These are phyloP conservation scores for Cylas formicarius DNA, from an alignment of 1,140 invertebrate species.

Conservation along the genomic window DNA sequence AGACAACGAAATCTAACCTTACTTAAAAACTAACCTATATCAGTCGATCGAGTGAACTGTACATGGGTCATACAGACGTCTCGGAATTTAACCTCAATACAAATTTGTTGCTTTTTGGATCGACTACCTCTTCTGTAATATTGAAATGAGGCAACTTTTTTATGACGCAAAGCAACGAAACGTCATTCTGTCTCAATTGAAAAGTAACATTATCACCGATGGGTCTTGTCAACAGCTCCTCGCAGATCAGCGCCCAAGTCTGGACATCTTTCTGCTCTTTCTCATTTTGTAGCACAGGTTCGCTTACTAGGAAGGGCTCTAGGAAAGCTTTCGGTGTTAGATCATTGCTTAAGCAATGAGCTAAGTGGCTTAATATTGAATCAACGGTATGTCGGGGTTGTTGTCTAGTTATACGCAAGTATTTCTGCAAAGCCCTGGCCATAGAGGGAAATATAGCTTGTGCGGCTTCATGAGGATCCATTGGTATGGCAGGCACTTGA, in stretches of 20 bases:
- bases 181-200: conserved; percentile 87
- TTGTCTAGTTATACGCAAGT: conserved; percentile 87
- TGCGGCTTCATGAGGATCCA: conserved; percentile 92
- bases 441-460: conserved; percentile 95
- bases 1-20: background rate
- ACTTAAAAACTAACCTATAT: conserved; percentile 35
- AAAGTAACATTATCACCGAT: conserved; percentile 77
- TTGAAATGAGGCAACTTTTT: conserved; percentile 85
- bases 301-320: conserved; percentile 75
- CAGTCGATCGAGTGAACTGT: conserved; percentile 37
- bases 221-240: conserved; percentile 78
- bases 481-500: conserved; percentile 56
- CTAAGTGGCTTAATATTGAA: conserved; percentile 77
- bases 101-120: conserved; percentile 94
- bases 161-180: conserved; percentile 83
- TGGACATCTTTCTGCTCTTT: conserved; percentile 70
- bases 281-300: conserved; percentile 72
- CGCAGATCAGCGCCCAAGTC: conserved; percentile 90
- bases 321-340: conserved; percentile 89
- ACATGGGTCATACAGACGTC: conserved; percentile 79
- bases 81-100: conserved; percentile 90
- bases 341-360: conserved; percentile 85
- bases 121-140: conserved; percentile 89
- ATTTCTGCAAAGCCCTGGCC: conserved; percentile 92
- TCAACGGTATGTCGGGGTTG: conserved; percentile 93